These are phyloP conservation scores for Phyllostomus hastatus DNA, from an alignment of 2,113 vertebrate species.

Conservation along the genomic window DNA sequence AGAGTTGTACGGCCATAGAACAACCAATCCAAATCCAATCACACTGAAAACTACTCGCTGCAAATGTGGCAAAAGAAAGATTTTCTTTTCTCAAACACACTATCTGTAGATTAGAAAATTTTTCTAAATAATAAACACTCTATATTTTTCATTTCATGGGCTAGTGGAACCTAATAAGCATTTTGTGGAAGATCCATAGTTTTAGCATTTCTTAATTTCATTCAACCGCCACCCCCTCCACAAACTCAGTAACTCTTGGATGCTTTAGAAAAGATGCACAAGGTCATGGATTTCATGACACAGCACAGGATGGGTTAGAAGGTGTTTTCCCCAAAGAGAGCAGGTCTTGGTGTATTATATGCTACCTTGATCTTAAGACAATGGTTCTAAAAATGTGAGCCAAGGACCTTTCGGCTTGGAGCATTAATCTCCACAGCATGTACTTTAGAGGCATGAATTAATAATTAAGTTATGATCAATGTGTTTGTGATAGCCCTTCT, in stretches of 20 bases:
- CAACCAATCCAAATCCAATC: not conserved
- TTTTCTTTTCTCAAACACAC: not conserved
- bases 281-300: not conserved
- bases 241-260: not conserved
- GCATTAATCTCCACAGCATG: slow-evolving; percentile 58
- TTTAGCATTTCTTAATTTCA: not conserved
- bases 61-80: not conserved
- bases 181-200: not conserved
- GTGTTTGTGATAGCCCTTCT: slow-evolving; percentile 63
- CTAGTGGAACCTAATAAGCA: not conserved
- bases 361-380: slow-evolving; percentile 36
- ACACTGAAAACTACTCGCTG: not conserved
- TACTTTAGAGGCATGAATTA: slow-evolving; percentile 75
- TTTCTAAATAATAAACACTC: not conserved
- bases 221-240: not conserved
- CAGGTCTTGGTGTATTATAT: not conserved
- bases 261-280: slow-evolving; percentile 1
- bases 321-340: not conserved
- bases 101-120: not conserved
- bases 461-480: slow-evolving; percentile 73
- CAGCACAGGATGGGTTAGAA: not conserved
- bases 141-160: not conserved
- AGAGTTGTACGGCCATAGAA: not conserved
- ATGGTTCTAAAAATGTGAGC: slow-evolving; percentile 57
- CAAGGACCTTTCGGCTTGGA: slow-evolving; percentile 43